Conservation (phyloP, 2,888 invertebrate species). For the Metacarcinus magister region DNA sequence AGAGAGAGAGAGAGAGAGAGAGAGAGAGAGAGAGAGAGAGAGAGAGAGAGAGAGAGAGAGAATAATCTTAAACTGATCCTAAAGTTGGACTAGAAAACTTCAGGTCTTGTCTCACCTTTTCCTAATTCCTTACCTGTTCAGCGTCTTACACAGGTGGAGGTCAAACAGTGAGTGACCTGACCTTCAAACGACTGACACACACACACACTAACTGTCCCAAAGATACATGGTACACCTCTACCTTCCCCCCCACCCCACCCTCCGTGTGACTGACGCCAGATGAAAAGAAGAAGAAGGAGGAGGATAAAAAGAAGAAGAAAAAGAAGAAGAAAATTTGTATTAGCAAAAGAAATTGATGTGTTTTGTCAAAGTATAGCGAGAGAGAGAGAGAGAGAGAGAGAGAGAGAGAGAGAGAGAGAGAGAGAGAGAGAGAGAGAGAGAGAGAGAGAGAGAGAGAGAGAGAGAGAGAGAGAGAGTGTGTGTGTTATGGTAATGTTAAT, state of each 20-base stretch:
- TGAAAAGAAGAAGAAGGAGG: background rate
- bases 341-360: too few species aligned
- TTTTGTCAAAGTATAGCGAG: too few species aligned
- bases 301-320: too few species aligned
- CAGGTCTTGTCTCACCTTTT: background rate
- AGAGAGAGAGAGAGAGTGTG: too few species aligned
- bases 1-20: background rate
- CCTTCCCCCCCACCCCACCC: background rate
- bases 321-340: background rate
- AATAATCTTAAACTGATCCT: background rate
- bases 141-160: background rate
- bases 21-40: background rate
- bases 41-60: background rate
- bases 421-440: background rate
- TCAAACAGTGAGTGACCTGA: background rate
- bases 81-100: background rate
- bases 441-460: background rate
- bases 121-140: background rate
- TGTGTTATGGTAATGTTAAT: too few species aligned
- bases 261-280: background rate
- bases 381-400: too few species aligned
- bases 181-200: background rate
- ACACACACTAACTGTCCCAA: background rate
- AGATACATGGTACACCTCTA: background rate
- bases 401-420: constrained; percentile 10